phyloP scores from a whole-genome alignment of 1,140 invertebrate genomes.

The Euura saliciscinereae region DNA sequence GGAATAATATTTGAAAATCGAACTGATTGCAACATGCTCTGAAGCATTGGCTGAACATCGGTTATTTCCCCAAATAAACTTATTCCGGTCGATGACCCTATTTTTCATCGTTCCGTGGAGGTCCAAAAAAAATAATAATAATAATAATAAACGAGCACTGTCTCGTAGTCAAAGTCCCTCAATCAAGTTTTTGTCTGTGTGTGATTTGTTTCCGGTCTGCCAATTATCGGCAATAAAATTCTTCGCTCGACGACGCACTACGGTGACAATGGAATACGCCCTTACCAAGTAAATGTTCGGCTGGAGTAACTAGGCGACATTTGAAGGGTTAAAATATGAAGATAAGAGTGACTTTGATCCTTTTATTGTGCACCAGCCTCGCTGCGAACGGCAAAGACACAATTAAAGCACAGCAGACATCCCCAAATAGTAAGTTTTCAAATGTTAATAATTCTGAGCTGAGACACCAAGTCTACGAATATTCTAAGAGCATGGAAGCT shows the following conservation, averaged over 20 bases:
- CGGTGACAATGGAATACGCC: neutral
- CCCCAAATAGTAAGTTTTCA: neutral
- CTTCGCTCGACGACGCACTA: too few species aligned
- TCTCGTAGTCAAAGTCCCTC: too few species aligned
- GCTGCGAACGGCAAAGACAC: neutral
- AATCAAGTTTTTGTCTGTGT: too few species aligned
- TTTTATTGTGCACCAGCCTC: neutral
- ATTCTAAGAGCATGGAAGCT: neutral
- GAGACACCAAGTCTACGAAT: neutral
- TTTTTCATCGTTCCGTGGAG: too few species aligned
- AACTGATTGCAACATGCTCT: neutral
- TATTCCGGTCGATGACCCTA: too few species aligned
- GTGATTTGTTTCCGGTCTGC: too few species aligned
- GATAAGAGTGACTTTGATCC: neutral
- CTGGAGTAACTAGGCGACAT: neutral
- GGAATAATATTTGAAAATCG: neutral
- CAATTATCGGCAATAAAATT: too few species aligned
- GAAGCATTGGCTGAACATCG: neutral
- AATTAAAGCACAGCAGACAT: too few species aligned
- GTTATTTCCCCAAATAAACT: neutral
- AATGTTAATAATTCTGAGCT: neutral
- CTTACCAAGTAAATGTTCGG: neutral
- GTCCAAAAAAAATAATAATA: too few species aligned
- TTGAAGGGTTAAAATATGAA: neutral
- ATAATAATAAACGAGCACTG: too few species aligned